These are phyloP conservation scores for Rhabditoides inermis DNA, from an alignment of 2,888 invertebrate genomes.

Conservation along the genomic window DNA sequence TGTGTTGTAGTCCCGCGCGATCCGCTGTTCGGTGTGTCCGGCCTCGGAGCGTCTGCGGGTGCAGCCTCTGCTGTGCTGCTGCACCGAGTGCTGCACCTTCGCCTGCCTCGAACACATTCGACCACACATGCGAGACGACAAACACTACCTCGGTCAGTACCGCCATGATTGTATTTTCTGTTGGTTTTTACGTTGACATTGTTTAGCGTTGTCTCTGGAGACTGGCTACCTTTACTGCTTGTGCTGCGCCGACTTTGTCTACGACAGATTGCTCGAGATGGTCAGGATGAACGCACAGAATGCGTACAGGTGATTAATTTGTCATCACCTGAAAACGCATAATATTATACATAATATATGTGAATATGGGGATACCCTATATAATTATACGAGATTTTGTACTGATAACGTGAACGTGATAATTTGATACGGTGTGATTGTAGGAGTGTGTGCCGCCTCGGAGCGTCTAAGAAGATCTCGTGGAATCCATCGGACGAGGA, in stretches of 20 bases:
- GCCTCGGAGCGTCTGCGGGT: no score
- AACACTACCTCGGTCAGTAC: constrained; percentile 19
- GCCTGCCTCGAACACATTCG: constrained; percentile 22
- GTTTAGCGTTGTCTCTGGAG: constrained; percentile 20
- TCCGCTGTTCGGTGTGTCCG: no score
- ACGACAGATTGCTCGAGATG: constrained; percentile 59
- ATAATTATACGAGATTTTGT: no score
- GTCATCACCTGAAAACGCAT: no score
- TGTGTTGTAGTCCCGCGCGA: no score
- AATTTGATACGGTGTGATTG: background rate
- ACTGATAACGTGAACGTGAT: background rate
- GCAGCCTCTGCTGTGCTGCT: no score
- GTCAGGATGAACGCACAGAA: constrained; percentile 63
- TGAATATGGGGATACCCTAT: no score
- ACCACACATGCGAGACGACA: constrained; percentile 13
- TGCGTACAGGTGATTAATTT: constrained; percentile 69
- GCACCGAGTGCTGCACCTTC: constrained; percentile 22
- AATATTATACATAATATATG: no score
- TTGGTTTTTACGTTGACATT: background rate
- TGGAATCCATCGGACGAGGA: constrained; percentile 11
- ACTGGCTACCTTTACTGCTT: constrained; percentile 66
- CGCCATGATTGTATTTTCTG: background rate
- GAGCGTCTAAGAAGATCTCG: background rate
- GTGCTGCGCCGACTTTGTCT: constrained; percentile 83
- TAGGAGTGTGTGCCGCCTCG: background rate